phyloP scores from a whole-genome alignment of 2,113 vertebrate genomes.

The Vulpes lagopus region DNA sequence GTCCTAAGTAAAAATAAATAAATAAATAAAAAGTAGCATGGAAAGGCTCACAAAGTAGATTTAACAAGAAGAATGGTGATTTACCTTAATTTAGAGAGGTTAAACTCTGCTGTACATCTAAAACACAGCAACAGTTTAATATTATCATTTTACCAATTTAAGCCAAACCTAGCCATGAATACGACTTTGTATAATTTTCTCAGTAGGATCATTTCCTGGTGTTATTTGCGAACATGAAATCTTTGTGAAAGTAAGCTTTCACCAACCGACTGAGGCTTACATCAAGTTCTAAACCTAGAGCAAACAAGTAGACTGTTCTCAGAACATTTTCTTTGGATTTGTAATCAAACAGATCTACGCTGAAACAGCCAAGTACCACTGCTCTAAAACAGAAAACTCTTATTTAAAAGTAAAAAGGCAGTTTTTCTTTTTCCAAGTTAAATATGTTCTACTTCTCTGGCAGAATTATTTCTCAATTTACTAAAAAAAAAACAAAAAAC shows the following conservation, averaged over 20 bases:
- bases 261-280: constrained; percentile 63
- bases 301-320: constrained; percentile 76
- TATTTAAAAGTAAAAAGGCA: constrained; percentile 71
- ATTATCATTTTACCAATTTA: constrained; percentile 47
- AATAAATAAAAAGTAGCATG: background rate
- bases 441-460: constrained; percentile 70
- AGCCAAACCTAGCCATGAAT: constrained; percentile 65
- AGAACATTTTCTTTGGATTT: constrained; percentile 83
- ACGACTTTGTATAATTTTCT: constrained; percentile 69
- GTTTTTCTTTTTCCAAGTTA: constrained; percentile 62
- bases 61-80: background rate
- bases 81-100: constrained; percentile 31
- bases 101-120: constrained; percentile 52
- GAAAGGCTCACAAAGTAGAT: background rate
- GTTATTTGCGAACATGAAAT: constrained; percentile 72
- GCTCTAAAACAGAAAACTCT: constrained; percentile 72
- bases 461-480: constrained; percentile 69
- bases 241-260: constrained; percentile 71
- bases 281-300: constrained; percentile 69
- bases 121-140: constrained; percentile 51
- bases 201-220: constrained; percentile 67
- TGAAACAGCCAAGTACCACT: constrained; percentile 72
- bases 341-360: constrained; percentile 68
- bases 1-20: background rate
- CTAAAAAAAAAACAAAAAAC: background rate